phyloP scores from a whole-genome alignment of 2,888 invertebrate genomes.

The Polyommatus icarus region DNA sequence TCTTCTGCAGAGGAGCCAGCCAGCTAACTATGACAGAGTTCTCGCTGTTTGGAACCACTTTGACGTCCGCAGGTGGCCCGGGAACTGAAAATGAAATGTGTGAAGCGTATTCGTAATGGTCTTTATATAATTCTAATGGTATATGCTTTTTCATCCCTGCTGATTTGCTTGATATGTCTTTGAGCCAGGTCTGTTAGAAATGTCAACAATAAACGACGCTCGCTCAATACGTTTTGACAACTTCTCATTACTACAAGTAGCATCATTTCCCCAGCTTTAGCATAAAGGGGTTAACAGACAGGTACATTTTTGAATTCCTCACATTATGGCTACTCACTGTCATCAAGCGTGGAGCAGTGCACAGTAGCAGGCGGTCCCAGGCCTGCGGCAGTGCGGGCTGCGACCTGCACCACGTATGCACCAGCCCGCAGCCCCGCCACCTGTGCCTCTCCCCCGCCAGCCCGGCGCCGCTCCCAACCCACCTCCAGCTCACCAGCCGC shows the following conservation, averaged over 20 bases:
- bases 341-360: slow-evolving; percentile 90
- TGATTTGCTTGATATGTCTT: no score
- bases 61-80: slow-evolving; percentile 90
- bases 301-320: not conserved
- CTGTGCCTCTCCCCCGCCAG: slow-evolving; percentile 86
- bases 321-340: slow-evolving; percentile 77
- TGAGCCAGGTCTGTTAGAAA: no score
- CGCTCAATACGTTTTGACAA: no score
- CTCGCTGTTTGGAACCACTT: slow-evolving; percentile 88
- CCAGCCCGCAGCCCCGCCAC: slow-evolving; percentile 88
- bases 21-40: slow-evolving; percentile 92
- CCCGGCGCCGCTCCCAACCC: slow-evolving; percentile 84
- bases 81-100: slow-evolving; percentile 80
- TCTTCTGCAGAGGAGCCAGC: slow-evolving; percentile 89
- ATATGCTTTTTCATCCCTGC: no score
- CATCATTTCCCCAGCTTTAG: no score
- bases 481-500: slow-evolving; percentile 53
- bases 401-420: slow-evolving; percentile 90
- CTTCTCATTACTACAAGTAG: no score
- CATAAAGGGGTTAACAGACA: no score
- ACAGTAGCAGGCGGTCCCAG: slow-evolving; percentile 87
- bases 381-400: slow-evolving; percentile 92
- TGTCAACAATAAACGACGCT: no score
- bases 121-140: not conserved
- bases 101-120: not conserved